A percentile compares a stretch with the other conserved stretches of the same genome.
These are phyloP conservation scores for Chironomus riparius DNA, from an alignment of 2,888 invertebrate species.

Conservation along the genomic window DNA sequence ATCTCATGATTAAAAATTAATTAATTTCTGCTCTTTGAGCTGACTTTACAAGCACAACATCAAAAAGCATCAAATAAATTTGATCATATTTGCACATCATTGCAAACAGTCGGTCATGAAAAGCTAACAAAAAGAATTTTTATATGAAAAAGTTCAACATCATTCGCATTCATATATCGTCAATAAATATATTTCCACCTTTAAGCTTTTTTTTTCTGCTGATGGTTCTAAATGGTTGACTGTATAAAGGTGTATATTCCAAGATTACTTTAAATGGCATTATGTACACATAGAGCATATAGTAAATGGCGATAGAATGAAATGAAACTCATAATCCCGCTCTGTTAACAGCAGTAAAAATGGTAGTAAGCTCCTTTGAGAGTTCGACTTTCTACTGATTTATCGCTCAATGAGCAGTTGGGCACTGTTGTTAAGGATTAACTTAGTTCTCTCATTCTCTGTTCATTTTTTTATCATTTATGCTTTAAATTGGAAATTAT, in stretches of 20 bases:
- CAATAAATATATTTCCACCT: too few relatives aligned
- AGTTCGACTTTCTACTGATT: constrained; percentile 6
- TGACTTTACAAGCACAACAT: too few relatives aligned
- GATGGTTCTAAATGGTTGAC: not conserved
- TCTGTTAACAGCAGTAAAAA: not conserved
- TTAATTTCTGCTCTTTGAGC: too few relatives aligned
- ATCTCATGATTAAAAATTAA: too few relatives aligned
- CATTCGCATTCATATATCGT: too few relatives aligned
- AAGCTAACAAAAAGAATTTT: too few relatives aligned
- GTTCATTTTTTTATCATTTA: not conserved
- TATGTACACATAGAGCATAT: not conserved
- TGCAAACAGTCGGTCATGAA: too few relatives aligned
- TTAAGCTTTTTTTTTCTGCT: too few relatives aligned
- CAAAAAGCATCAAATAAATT: too few relatives aligned
- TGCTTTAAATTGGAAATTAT: too few relatives aligned
- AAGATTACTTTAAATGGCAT: not conserved
- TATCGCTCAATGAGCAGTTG: constrained; percentile 13
- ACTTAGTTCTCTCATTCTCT: not conserved
- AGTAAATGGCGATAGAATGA: not conserved
- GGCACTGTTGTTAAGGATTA: constrained; percentile 1
- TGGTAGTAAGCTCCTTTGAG: not conserved
- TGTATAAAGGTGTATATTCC: not conserved
- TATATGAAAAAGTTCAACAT: too few relatives aligned
- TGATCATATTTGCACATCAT: too few relatives aligned
- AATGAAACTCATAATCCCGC: not conserved